Base-by-base conservation (phyloP, 2,797 vertebrate genomes). In the Gymnothorax reevesii region DNA sequence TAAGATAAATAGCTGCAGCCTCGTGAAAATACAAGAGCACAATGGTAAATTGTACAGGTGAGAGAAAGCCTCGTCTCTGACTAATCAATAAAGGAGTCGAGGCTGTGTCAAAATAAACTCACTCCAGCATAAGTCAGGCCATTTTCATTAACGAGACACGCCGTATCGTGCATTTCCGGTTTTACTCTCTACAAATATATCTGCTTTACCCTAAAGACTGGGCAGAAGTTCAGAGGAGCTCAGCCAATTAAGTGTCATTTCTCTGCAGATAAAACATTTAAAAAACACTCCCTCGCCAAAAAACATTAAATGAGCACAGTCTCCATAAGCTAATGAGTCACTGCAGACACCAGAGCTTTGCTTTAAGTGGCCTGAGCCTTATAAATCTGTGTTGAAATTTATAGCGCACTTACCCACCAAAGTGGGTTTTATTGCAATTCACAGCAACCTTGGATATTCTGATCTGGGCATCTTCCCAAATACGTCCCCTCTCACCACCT, bases 331-430 rank as follows among this genome's bases (percentile, higher is more conserved):
- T 83, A 83, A 83, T 57, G 57, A 83, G 55, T 13, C 82, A 83
- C 17, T 55, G 52, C 52, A 80, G 77, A 55, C 55, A 27, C 55
- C 22, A 83, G 82, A 59, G 82, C 82, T 59, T 57, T 59, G 55
- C 82, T 83, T 33, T 59, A 83, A 60, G 55, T 59, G 82, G n/a
- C 82, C 57, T 27, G 55, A 57, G 82, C 57, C 55, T 57, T 10
- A 83, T 83, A 83, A 83, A 83, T 83, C n/a, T 83, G 82, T 83
- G 59, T 59, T 83, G n/a, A 60, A 83, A 60, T 83, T 59, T 83
- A 83, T 83, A 57, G 57, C n/a, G 59, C 82, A 83, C 57, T 83
- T 83, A 57, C 55, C 25, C 79, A 20, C 57, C 57, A 57, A 33
- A 22, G 55, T 27, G 25, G 54, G 82, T 17, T 42, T 60, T 83